Base-by-base conservation (phyloP, 2,888 invertebrate species). In the Cataglyphis livida region DNA sequence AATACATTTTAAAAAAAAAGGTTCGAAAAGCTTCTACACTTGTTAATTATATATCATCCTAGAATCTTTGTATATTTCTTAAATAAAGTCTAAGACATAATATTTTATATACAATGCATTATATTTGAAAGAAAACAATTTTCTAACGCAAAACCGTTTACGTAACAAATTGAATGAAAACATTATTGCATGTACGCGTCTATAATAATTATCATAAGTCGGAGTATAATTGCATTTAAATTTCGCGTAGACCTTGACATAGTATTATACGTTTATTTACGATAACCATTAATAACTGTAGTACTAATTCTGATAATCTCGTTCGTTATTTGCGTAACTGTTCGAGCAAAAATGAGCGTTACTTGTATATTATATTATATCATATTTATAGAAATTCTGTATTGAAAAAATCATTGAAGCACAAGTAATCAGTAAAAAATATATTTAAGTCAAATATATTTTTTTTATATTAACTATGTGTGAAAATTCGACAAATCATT, bases 141-240 rank as follows among this genome's bases (percentile, higher is more conserved):
- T 65, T 18, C 12, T 54, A 62, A 21, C 38, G n/a, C 12, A 75
- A 65, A 1, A 38, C 10, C 12, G 5, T n/a, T n/a, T 18, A 28
- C 9, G 1, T 59, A 57, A 76, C 18, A 70, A 35, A 10, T 25
- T n/a, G 35, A 1, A 25, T 70, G 9, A 70, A 35, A 59, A 18
- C 44, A 44, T 64, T 48, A 12, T 44, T 44, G n/a, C 25, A 10
- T 21, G 21, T 64, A 48, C 10, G 3, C 41, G n/a, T 54, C 12
- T n/a, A 12, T 41, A 68, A 76, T 57, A 6, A 15, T 57, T 70
- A n/a, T 5, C 54, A 41, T 66, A 76, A 66, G 10, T 75, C n/a
- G 0, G 9, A 64, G 38, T 12, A 38, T 66, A 38, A 76, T 65
- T 65, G n/a, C 54, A 25, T 38, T 65, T 65, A 74, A 44, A 32